Percentiles rank a stretch among this genome's conserved stretches.
Evolutionary conservation across 2,888 invertebrate genomes (phyloP).

Genomic region (Pediacus dermestoides): DNA sequence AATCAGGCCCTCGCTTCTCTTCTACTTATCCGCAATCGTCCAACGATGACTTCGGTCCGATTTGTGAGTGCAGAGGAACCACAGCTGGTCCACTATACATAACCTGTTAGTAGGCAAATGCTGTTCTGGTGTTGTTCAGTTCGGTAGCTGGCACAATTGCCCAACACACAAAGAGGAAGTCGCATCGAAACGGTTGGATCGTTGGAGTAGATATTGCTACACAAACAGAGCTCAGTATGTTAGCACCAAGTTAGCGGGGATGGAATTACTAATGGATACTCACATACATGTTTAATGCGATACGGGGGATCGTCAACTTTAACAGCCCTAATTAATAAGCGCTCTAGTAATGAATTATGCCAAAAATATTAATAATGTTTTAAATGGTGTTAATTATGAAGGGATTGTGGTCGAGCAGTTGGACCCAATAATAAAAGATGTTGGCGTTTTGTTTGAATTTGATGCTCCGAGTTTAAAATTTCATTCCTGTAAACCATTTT

Average conservation of each 20-base stretch:
- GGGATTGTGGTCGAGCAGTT: too few species aligned
- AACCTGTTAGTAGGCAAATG: slow-evolving; percentile 44
- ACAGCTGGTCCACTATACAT: slow-evolving; percentile 32
- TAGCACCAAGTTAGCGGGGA: slow-evolving; percentile 44
- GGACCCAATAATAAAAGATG: too few species aligned
- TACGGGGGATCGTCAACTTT: slow-evolving; percentile 37
- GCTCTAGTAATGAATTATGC: too few species aligned
- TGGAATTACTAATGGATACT: slow-evolving; percentile 45
- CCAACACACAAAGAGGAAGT: slow-evolving; percentile 33
- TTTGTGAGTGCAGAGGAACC: too few species aligned
- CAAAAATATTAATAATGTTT: too few species aligned
- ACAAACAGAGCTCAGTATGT: slow-evolving; percentile 44
- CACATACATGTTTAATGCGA: slow-evolving; percentile 42
- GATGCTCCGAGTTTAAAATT: too few species aligned
- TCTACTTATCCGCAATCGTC: slow-evolving; percentile 31
- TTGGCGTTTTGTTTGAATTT: too few species aligned
- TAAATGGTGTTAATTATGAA: too few species aligned
- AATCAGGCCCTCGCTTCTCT: too few species aligned
- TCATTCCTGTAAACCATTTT: too few species aligned
- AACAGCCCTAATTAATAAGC: slow-evolving; percentile 38
- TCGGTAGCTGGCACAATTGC: slow-evolving; percentile 17
- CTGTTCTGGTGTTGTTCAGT: slow-evolving; percentile 30
- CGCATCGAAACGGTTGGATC: slow-evolving; percentile 21
- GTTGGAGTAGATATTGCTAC: slow-evolving; percentile 38
- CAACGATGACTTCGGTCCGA: slow-evolving; percentile 23